These are phyloP conservation scores for Ornithoptera priamus DNA, from an alignment of 2,888 invertebrate genomes.

Conservation along the genomic window DNA sequence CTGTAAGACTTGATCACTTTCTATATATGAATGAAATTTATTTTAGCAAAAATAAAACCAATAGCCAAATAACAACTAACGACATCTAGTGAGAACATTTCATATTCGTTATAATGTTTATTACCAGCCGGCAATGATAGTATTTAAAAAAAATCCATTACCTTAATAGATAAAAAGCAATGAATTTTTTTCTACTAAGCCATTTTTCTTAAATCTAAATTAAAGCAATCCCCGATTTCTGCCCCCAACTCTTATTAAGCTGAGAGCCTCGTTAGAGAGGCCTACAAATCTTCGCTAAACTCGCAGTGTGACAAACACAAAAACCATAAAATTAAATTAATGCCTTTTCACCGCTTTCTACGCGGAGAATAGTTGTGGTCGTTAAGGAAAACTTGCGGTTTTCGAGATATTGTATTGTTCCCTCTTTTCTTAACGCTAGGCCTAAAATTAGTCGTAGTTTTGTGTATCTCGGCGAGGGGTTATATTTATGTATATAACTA, in stretches of 20 bases:
- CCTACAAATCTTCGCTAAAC: slow-evolving; percentile 71
- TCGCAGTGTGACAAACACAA: slow-evolving; percentile 77
- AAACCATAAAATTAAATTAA: slow-evolving; percentile 81
- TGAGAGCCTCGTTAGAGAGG: slow-evolving; percentile 60
- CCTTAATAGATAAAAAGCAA: neutral
- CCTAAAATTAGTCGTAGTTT: slow-evolving; percentile 13
- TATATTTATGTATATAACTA: too few relatives aligned
- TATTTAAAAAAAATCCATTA: neutral
- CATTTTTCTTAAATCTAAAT: slow-evolving; percentile 23
- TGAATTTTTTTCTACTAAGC: slow-evolving; percentile 4
- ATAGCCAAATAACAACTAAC: neutral
- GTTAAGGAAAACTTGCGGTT: slow-evolving; percentile 60
- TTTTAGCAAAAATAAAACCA: neutral
- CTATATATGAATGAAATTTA: neutral
- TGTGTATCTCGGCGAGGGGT: too few relatives aligned
- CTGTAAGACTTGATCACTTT: neutral
- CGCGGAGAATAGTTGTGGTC: slow-evolving; percentile 52
- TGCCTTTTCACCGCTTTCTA: slow-evolving; percentile 62
- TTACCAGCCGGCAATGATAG: neutral
- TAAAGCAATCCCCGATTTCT: slow-evolving; percentile 29
- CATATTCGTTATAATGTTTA: neutral
- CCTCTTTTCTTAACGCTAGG: slow-evolving; percentile 26
- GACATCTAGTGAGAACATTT: slow-evolving; percentile 15
- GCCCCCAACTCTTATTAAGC: slow-evolving; percentile 54
- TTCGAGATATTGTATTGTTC: slow-evolving; percentile 33